Evolutionary conservation across 2,113 vertebrate species (phyloP).

Genomic region (Phrynocephalus versicolor): DNA sequence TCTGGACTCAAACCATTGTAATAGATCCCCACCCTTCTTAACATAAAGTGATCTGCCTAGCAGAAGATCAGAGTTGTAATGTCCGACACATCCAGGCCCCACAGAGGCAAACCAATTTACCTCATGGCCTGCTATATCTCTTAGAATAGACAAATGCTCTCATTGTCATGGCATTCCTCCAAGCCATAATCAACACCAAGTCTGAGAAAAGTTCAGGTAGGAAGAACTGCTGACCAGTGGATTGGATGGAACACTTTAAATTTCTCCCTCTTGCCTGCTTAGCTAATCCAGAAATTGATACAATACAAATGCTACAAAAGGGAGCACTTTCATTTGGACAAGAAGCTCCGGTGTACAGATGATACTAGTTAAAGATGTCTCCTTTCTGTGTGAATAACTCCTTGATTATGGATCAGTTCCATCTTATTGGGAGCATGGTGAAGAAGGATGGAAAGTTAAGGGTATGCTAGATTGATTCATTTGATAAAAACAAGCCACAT

Average conservation of each 20-base stretch:
- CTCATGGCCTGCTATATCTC: not conserved
- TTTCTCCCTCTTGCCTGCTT: not conserved
- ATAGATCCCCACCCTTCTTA: not conserved
- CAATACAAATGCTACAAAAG: not conserved
- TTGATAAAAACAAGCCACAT: not conserved
- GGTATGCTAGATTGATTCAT: slow-evolving; percentile 25
- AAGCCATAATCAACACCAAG: not conserved
- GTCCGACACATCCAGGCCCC: no score
- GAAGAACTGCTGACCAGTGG: not conserved
- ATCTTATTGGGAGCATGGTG: not conserved
- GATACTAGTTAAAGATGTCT: not conserved
- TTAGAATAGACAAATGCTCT: not conserved
- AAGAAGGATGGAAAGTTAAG: accelerated
- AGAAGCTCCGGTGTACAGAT: not conserved
- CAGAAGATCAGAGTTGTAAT: not conserved
- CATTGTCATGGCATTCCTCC: not conserved
- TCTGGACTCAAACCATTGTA: no score
- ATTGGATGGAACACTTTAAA: not conserved
- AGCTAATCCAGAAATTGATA: not conserved
- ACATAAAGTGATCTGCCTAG: not conserved
- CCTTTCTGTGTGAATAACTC: not conserved
- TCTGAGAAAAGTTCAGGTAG: not conserved
- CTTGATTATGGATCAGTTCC: not conserved
- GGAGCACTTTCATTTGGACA: not conserved
- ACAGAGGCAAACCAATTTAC: not conserved